These are phyloP conservation scores for Platysternon megacephalum DNA, from an alignment of 2,113 vertebrate species.

Conservation along the genomic window DNA sequence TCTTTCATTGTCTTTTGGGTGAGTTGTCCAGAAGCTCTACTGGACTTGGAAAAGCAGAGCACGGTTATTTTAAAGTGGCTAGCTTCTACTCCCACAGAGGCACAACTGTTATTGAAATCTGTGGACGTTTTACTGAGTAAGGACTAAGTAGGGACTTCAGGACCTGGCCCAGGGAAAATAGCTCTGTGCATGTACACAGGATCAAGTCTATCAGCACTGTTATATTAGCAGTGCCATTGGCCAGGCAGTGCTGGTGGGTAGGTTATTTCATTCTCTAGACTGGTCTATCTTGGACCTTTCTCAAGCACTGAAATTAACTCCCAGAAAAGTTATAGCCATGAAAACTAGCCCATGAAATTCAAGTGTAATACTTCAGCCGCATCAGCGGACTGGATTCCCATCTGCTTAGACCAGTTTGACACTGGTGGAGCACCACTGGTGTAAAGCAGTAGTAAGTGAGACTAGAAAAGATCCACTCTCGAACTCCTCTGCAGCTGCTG, in stretches of 20 bases:
- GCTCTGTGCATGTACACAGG: background rate
- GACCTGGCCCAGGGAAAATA: background rate
- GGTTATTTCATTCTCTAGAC: background rate
- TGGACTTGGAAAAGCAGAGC: background rate
- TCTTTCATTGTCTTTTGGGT: background rate
- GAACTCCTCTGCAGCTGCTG: background rate
- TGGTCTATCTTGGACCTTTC: background rate
- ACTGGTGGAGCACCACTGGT: no score
- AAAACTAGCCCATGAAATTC: background rate
- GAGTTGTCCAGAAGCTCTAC: background rate
- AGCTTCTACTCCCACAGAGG: background rate
- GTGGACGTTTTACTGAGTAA: background rate
- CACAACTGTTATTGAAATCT: background rate
- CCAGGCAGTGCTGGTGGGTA: no score
- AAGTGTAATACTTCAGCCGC: background rate
- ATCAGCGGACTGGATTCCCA: no score
- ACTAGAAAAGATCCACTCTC: no score
- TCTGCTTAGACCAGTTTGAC: no score
- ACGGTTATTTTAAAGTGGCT: background rate
- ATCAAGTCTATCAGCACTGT: background rate
- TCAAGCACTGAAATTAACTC: background rate
- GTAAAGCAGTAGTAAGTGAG: no score
- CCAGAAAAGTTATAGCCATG: background rate
- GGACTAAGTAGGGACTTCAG: background rate
- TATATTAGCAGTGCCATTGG: no score